A percentile compares a stretch with the other conserved stretches of the same genome.
These are phyloP conservation scores for Emmelina monodactyla DNA, from an alignment of 2,888 invertebrate genomes.

Conservation along the genomic window DNA sequence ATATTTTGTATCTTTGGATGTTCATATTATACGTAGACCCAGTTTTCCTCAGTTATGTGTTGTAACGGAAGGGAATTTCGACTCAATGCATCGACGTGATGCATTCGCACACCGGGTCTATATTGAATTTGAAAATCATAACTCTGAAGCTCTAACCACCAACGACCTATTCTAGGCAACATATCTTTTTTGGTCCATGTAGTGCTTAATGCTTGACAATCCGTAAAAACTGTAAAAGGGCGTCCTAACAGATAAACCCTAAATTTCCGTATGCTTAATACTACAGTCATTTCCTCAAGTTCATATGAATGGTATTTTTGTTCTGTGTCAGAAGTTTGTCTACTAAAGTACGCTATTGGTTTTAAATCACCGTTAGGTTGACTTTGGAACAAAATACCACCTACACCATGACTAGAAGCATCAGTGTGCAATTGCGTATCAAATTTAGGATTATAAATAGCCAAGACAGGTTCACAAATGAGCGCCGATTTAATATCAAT, in stretches of 20 bases:
- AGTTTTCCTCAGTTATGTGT: background rate
- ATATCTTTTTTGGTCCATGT: conserved; percentile 14
- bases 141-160: conserved; percentile 2
- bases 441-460: conserved; percentile 2
- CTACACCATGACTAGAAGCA: background rate
- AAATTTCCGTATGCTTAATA: conserved; percentile 12
- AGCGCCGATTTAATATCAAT: conserved; percentile 2
- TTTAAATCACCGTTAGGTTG: conserved; percentile 6
- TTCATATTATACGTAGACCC: conserved; percentile 1
- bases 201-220: conserved; percentile 11
- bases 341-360: conserved; percentile 11
- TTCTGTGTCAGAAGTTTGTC: conserved; percentile 12
- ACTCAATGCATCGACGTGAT: conserved; percentile 11
- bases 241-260: conserved; percentile 9
- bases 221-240: conserved; percentile 10
- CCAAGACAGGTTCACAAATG: conserved; percentile 2
- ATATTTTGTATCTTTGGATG: background rate
- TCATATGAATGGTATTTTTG: conserved; percentile 12
- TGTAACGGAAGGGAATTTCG: conserved; percentile 4
- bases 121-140: conserved; percentile 11
- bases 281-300: conserved; percentile 13
- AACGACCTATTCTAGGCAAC: conserved; percentile 11
- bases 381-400: conserved; percentile 10
- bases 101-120: conserved; percentile 10
- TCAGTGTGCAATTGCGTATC: background rate